Evolutionary conservation across 1,140 invertebrate species (phyloP).

Genomic region (Orussus abietinus): DNA sequence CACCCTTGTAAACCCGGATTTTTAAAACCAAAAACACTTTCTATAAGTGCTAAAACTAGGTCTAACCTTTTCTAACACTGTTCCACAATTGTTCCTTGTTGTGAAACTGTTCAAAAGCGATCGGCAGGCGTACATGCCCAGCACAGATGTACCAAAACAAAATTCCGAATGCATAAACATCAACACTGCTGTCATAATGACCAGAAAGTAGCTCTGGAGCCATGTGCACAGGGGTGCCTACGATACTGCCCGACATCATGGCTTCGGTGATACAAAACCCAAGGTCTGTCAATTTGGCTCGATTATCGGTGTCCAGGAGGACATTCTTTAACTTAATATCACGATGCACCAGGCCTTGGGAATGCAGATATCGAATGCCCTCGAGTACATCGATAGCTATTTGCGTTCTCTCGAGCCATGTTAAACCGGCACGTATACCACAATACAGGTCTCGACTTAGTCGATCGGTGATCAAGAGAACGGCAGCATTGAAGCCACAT

Average conservation of each 20-base stretch:
- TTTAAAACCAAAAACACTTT: conserved; percentile 9
- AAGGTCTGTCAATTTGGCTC: conserved; percentile 83
- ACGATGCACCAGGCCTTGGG: conserved; percentile 80
- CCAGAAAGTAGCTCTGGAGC: conserved; percentile 82
- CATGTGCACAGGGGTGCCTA: conserved; percentile 90
- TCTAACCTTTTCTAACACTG: conserved; percentile 75
- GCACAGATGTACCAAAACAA: conserved; percentile 90
- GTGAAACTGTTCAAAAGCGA: conserved; percentile 79
- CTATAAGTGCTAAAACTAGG: conserved; percentile 2
- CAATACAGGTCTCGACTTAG: conserved; percentile 77
- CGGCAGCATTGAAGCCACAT: conserved; percentile 63
- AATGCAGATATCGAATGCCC: conserved; percentile 84
- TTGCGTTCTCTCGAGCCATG: conserved; percentile 66
- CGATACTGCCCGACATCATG: conserved; percentile 84
- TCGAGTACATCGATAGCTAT: conserved; percentile 81
- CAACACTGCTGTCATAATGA: conserved; percentile 80
- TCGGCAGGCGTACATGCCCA: conserved; percentile 74
- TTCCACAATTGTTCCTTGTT: conserved; percentile 88
- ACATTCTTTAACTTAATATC: conserved; percentile 92
- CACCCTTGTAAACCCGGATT: conserved; percentile 15
- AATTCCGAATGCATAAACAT: conserved; percentile 89
- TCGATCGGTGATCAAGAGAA: conserved; percentile 74
- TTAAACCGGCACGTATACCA: conserved; percentile 69
- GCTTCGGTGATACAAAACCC: conserved; percentile 90
- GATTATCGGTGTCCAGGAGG: conserved; percentile 68